A percentile compares a stretch with the other conserved stretches of the same genome.
phyloP scores from a whole-genome alignment of 2,888 invertebrate species.

The Tetragnatha montana region DNA sequence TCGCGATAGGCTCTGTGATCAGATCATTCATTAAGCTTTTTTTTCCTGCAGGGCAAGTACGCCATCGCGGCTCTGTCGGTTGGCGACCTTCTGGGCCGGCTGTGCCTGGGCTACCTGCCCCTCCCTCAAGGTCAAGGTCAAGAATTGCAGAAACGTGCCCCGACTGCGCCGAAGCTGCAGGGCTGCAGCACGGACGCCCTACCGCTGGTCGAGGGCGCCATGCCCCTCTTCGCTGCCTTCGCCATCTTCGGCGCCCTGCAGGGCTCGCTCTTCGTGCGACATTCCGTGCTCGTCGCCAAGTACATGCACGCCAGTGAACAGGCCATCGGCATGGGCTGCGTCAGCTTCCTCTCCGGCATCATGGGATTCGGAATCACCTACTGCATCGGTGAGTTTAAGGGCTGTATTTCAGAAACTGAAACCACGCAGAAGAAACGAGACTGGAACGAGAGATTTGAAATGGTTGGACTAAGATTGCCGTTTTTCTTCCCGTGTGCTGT shows the following conservation, averaged over 20 bases:
- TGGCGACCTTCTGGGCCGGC: conserved; percentile 71
- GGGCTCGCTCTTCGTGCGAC: conserved; percentile 60
- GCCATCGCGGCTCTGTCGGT: conserved; percentile 68
- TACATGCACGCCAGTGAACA: conserved; percentile 59
- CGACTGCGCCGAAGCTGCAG: too few species aligned
- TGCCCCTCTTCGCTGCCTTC: background rate
- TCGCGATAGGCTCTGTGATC: too few species aligned
- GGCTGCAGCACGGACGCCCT: conserved; percentile 43
- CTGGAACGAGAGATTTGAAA: background rate
- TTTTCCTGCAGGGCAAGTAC: conserved; percentile 36
- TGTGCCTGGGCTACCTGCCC: conserved; percentile 55
- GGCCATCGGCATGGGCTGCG: conserved; percentile 61
- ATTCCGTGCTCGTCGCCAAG: conserved; percentile 52
- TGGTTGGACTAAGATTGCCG: background rate
- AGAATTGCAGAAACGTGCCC: too few species aligned
- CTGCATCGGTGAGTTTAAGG: conserved; percentile 58
- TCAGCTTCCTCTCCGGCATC: conserved; percentile 59
- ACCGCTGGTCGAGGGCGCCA: conserved; percentile 22
- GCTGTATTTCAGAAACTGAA: too few species aligned
- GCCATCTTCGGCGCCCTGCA: conserved; percentile 42
- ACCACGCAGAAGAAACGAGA: background rate
- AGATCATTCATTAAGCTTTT: too few species aligned
- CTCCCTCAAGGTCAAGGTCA: too few species aligned
- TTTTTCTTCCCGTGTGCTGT: background rate
- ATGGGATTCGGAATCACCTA: conserved; percentile 53